Conservation (phyloP, 1,140 invertebrate species). For the Drosophila takahashii region DNA sequence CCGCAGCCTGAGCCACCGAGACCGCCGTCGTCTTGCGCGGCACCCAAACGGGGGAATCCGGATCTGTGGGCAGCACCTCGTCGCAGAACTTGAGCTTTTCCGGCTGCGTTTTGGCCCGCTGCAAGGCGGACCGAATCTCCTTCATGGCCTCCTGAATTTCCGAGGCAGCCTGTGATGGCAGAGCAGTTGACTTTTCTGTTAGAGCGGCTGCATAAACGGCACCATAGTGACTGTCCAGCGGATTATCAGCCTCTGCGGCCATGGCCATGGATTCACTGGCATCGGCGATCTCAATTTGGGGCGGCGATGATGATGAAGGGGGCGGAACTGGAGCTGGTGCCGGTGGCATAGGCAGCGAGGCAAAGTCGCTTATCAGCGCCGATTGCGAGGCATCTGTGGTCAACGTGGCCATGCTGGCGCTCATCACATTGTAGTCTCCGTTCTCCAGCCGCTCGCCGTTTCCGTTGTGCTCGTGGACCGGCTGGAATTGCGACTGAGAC, state of each 20-base stretch:
- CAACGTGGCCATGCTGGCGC: constrained; percentile 43
- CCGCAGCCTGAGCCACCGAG: background rate
- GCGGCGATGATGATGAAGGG: constrained; percentile 46
- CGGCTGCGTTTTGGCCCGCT: constrained; percentile 87
- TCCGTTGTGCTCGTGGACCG: constrained; percentile 41
- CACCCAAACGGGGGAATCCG: constrained; percentile 82
- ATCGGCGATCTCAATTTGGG: constrained; percentile 43
- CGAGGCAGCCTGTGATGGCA: constrained; percentile 59
- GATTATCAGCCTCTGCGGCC: constrained; percentile 4
- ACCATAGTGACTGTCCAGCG: constrained; percentile 45
- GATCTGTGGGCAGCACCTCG: constrained; percentile 71
- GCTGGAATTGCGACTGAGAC: constrained; percentile 11
- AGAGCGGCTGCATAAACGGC: constrained; percentile 58
- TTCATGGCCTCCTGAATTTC: constrained; percentile 90
- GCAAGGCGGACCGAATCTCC: constrained; percentile 92
- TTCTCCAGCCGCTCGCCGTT: constrained; percentile 60
- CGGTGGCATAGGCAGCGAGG: constrained; percentile 44
- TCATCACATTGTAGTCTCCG: constrained; percentile 58
- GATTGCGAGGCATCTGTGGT: constrained; percentile 44
- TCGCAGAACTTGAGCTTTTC: constrained; percentile 81
- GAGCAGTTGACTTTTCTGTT: constrained; percentile 35
- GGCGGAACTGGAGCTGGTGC: constrained; percentile 31
- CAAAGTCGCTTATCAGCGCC: constrained; percentile 60
- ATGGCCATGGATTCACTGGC: constrained; percentile 18
- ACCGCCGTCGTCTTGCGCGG: constrained; percentile 62